Evolutionary conservation across 2,888 invertebrate species (phyloP).

Genomic region (Gastrophysa polygoni): DNA sequence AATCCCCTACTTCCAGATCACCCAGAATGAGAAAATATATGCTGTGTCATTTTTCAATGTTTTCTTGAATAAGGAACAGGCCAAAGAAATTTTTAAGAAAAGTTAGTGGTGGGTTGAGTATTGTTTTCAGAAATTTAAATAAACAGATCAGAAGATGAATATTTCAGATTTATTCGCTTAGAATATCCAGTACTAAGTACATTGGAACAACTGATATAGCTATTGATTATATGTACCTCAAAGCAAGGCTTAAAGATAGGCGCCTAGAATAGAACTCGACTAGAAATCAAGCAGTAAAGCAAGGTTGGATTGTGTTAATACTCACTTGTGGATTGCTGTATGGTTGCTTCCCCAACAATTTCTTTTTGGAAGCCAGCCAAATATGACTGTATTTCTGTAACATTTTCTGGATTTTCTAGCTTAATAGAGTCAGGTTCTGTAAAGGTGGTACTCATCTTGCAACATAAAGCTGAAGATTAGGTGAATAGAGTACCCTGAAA

Average conservation of each 20-base stretch:
- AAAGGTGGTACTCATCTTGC: constrained; percentile 55
- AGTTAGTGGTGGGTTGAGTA: neutral
- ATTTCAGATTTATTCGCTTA: too few species aligned
- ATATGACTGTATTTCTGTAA: constrained; percentile 79
- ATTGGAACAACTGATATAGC: too few species aligned
- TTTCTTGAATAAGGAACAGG: constrained; percentile 21
- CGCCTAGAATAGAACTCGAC: too few species aligned
- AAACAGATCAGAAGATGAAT: too few species aligned
- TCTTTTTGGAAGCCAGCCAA: constrained; percentile 83
- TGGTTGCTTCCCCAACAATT: constrained; percentile 64
- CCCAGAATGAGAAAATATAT: constrained; percentile 16
- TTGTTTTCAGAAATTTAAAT: too few species aligned
- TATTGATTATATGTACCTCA: too few species aligned
- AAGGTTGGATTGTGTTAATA: too few species aligned
- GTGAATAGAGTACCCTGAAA: neutral
- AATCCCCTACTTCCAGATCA: constrained; percentile 31
- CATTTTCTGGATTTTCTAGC: constrained; percentile 59
- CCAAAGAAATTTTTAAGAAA: constrained; percentile 12
- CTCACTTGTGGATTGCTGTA: constrained; percentile 58
- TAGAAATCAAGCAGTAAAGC: too few species aligned
- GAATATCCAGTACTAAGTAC: too few species aligned
- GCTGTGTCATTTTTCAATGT: constrained; percentile 24
- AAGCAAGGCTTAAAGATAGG: too few species aligned
- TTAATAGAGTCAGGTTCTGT: constrained; percentile 55
- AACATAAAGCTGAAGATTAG: too few species aligned